Base-by-base conservation (phyloP, 2,888 invertebrate genomes). In the Eilema sororculum region DNA sequence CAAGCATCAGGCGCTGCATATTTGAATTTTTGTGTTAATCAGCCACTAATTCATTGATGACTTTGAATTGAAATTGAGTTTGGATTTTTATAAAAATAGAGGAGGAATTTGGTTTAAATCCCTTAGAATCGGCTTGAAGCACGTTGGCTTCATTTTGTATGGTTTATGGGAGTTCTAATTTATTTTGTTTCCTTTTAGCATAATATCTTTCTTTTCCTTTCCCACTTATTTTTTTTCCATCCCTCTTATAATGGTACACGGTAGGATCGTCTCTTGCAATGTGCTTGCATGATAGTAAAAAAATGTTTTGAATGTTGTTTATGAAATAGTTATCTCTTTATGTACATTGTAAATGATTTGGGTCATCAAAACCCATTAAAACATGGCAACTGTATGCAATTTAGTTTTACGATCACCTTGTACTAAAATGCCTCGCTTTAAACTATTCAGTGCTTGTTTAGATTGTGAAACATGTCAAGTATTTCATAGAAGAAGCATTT, bases 391-490 rank as follows among this genome's bases (percentile, higher is more conserved):
- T 41, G 41, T 6, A 46, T 20, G 46, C 20, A 20, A 46, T 46
- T 46, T 46, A 46, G 46, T 52, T 52, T 52, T 52, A 52, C 52
- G 52, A 52, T 52, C n/a, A 16, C 52, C 52, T 52, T 52, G 52
- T n/a, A 9, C 52, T 52, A 52, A n/a, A 52, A 52, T 2, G 2
- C 52, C 20, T 52, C 52, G 8, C n/a, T n/a, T 52, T 9, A 52
- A 52, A n/a, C 52, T 13, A 4, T 16, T 16, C 16, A 52, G 20
- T 20, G 52, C 52, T n/a, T 52, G 52, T n/a, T 52, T 52, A 8
- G 52, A 52, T 52, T 52, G 20, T n/a, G 52, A 52, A 52, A 52
- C n/a, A n/a, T 52, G n/a, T 52, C 52, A n/a, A 52, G 52, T 52
- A 52, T 52, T 52, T 52, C 52, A 52, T 52, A n/a, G 52, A 52